phyloP scores from a whole-genome alignment of 1,140 invertebrate species.

The Venturia canescens region DNA sequence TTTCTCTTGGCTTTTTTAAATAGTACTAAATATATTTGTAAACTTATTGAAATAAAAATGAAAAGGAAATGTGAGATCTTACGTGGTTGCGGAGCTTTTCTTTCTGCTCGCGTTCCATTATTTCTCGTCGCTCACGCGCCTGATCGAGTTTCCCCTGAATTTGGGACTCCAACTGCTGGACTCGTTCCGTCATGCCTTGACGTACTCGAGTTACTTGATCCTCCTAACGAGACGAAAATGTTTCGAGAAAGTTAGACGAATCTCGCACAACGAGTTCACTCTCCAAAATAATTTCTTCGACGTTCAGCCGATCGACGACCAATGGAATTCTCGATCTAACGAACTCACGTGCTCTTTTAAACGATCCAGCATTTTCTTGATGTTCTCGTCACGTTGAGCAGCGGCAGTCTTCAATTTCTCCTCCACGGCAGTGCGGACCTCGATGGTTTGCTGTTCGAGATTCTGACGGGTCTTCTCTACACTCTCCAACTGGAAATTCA shows the following conservation, averaged over 20 bases:
- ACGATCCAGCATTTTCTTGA: slow-evolving; percentile 91
- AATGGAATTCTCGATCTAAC: background rate
- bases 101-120: slow-evolving; percentile 84
- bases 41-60: slow-evolving; percentile 37
- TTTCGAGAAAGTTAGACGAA: slow-evolving; percentile 46
- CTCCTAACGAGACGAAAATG: slow-evolving; percentile 78
- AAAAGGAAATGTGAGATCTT: slow-evolving; percentile 66
- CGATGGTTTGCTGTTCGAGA: slow-evolving; percentile 89
- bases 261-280: slow-evolving; percentile 20
- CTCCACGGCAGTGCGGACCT: slow-evolving; percentile 88
- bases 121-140: slow-evolving; percentile 83
- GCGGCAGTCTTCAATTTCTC: slow-evolving; percentile 90
- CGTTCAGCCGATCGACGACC: background rate
- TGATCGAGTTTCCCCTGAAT: slow-evolving; percentile 86
- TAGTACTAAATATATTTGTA: slow-evolving; percentile 10
- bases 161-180: slow-evolving; percentile 81
- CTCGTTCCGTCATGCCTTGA: slow-evolving; percentile 80
- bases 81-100: slow-evolving; percentile 87
- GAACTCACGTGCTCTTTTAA: slow-evolving; percentile 91
- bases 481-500: slow-evolving; percentile 87
- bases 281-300: slow-evolving; percentile 41
- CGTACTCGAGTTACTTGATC: slow-evolving; percentile 84
- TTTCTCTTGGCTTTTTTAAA: too few species aligned
- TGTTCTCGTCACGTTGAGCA: slow-evolving; percentile 90
- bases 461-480: slow-evolving; percentile 90